These are phyloP conservation scores for Labeo rohita DNA, from an alignment of 2,113 vertebrate genomes.

Conservation along the genomic window DNA sequence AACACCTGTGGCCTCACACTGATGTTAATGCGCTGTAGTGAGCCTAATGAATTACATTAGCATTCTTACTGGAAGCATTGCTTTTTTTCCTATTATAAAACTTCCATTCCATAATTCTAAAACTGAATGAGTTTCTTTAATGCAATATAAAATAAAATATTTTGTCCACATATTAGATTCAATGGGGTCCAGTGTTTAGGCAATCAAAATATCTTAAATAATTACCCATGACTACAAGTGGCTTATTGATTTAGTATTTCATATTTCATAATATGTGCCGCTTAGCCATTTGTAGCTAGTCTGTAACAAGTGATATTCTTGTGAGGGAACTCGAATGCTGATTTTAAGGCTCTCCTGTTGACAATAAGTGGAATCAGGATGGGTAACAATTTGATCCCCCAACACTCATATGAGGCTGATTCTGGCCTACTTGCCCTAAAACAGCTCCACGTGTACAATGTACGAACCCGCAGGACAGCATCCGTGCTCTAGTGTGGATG, in stretches of 20 bases:
- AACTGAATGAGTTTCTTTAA: neutral
- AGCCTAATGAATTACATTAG: conserved; percentile 4
- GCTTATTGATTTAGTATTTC: neutral
- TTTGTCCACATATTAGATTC: neutral
- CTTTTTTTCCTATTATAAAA: neutral
- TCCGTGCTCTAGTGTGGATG: conserved; percentile 19
- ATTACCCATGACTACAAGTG: neutral
- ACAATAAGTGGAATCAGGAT: neutral
- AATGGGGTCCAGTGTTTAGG: neutral
- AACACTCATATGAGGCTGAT: neutral
- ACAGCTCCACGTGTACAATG: conserved; percentile 30
- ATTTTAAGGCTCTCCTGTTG: neutral
- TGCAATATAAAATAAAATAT: neutral
- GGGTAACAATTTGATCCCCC: conserved; percentile 1
- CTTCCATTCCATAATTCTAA: neutral
- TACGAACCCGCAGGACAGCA: conserved; percentile 8
- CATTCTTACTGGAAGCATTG: neutral
- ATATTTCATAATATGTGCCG: neutral
- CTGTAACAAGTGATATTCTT: neutral
- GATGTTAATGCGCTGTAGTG: neutral
- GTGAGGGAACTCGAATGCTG: neutral
- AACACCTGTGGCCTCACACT: conserved; percentile 7
- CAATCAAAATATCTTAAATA: neutral
- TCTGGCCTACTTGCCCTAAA: conserved; percentile 22
- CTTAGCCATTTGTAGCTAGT: neutral